Evolutionary conservation across 2,113 vertebrate species (phyloP).

Genomic region (Lynx canadensis): DNA sequence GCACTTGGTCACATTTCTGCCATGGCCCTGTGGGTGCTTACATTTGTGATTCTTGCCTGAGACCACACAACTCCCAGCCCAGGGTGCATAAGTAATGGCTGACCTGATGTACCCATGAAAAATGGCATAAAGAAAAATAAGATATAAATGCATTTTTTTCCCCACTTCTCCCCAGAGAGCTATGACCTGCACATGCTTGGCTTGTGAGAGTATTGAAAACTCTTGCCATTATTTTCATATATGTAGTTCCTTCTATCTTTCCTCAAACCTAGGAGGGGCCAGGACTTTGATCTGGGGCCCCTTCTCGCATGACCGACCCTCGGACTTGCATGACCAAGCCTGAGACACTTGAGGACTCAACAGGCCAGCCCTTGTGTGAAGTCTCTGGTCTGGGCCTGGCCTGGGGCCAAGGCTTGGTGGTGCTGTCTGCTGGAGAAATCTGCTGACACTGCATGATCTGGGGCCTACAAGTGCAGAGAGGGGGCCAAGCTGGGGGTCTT

Average conservation of each 20-base stretch:
- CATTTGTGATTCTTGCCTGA: neutral
- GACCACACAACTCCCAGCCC: neutral
- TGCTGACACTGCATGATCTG: neutral
- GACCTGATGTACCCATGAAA: neutral
- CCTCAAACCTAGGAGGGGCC: neutral
- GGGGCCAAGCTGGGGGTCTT: neutral
- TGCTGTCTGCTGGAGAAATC: neutral
- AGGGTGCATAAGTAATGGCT: neutral
- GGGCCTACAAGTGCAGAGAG: no score
- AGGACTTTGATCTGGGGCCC: neutral
- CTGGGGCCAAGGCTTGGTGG: neutral
- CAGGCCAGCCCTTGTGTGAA: neutral
- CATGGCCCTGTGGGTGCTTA: neutral
- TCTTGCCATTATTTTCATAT: neutral
- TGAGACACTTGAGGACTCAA: neutral
- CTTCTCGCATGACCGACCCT: accelerated
- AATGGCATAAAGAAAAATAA: neutral
- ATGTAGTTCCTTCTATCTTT: neutral
- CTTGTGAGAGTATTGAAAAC: neutral
- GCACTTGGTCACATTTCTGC: neutral
- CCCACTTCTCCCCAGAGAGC: neutral
- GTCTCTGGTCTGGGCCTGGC: neutral
- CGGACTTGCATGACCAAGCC: neutral
- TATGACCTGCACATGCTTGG: neutral
- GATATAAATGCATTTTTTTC: neutral